These are phyloP conservation scores for Caenorhabditis sp. DNA, from an alignment of 2,888 invertebrate species.

Conservation along the genomic window DNA sequence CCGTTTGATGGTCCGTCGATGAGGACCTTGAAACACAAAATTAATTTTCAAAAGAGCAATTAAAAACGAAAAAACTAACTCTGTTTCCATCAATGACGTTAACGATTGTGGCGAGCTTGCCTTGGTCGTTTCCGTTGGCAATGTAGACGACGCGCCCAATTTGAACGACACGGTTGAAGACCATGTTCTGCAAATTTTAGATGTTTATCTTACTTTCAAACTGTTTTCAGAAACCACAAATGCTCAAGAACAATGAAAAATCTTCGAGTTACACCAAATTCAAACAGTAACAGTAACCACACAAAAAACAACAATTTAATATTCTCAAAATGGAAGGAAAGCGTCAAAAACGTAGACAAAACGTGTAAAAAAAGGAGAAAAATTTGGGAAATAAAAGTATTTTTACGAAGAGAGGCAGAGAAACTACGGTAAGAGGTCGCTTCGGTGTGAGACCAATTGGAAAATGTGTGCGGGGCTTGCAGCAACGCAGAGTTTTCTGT, in stretches of 20 bases:
- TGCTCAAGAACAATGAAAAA: background rate
- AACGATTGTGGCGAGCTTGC: conserved; percentile 91
- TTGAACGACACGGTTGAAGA: conserved; percentile 78
- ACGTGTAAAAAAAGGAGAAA: conserved; percentile 22
- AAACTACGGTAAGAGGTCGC: conserved; percentile 4
- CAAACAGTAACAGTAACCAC: background rate
- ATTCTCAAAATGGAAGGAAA: background rate
- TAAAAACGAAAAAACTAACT: conserved; percentile 73
- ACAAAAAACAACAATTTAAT: background rate
- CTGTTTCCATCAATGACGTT: conserved; percentile 97
- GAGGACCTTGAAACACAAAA: conserved; percentile 78
- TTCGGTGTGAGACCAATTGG: conserved; percentile 29
- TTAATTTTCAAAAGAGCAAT: background rate
- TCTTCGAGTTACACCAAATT: background rate
- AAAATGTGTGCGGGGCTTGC: conserved; percentile 2
- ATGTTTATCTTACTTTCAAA: too few species aligned
- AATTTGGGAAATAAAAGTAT: conserved; percentile 24
- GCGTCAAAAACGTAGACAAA: background rate
- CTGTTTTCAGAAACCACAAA: background rate
- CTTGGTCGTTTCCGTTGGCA: conserved; percentile 86
- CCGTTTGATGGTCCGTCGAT: conserved; percentile 90
- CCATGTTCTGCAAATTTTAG: conserved; percentile 50
- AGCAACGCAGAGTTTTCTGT: background rate
- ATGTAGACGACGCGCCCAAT: conserved; percentile 96
- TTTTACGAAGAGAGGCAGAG: background rate